These are phyloP conservation scores for Pyxicephalus adspersus DNA, from an alignment of 2,113 vertebrate genomes.

Conservation along the genomic window DNA sequence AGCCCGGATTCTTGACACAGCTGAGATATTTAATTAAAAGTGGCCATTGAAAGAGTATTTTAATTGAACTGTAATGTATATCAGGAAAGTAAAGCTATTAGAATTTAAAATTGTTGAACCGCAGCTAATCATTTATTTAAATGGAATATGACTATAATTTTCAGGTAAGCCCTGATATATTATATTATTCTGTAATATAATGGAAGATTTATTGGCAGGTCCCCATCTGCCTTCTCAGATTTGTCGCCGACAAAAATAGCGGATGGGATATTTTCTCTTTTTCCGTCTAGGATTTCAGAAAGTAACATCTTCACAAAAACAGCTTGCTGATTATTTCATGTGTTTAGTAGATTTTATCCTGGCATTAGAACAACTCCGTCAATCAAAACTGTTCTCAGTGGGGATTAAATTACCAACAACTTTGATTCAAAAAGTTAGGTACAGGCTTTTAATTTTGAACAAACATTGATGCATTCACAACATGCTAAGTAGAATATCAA, in stretches of 20 bases:
- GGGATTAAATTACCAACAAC: not conserved
- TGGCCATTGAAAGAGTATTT: constrained; percentile 13
- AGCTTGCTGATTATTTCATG: not conserved
- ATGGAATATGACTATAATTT: constrained; percentile 24
- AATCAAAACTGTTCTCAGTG: not conserved
- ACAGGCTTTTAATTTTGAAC: not conserved
- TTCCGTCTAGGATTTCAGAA: not conserved
- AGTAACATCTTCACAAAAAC: constrained; percentile 3
- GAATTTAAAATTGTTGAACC: constrained; percentile 10
- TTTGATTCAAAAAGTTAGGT: not conserved
- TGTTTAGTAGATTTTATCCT: not conserved
- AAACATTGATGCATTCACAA: not conserved
- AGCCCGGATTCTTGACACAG: constrained; percentile 1
- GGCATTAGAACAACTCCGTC: not conserved
- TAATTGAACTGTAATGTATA: constrained; percentile 49
- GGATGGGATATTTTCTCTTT: not conserved
- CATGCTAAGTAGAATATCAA: not conserved
- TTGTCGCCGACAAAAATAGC: not conserved
- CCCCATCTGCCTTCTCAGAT: not conserved
- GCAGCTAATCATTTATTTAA: constrained; percentile 39
- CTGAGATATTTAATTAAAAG: constrained; percentile 30
- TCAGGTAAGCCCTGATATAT: constrained; percentile 6
- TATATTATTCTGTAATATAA: not conserved
- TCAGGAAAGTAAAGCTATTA: constrained; percentile 45
- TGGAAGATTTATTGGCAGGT: not conserved